A percentile compares a stretch with the other conserved stretches of the same genome.
phyloP scores from a whole-genome alignment of 2,113 vertebrate genomes.

The Chaenocephalus aceratus region DNA sequence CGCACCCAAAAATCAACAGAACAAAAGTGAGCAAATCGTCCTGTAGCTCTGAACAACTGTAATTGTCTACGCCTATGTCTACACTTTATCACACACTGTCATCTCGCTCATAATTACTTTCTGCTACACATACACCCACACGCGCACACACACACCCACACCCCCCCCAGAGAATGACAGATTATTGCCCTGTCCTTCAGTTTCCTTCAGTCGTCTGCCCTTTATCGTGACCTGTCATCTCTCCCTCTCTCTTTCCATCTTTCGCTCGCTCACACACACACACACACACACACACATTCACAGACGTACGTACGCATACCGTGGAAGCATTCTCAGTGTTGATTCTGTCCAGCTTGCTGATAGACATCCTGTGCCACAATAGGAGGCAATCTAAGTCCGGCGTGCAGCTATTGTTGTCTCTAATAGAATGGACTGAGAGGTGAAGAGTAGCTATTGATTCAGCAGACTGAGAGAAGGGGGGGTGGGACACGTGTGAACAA shows the following conservation, averaged over 20 bases:
- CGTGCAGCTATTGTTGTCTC: constrained; percentile 72
- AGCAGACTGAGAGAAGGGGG: constrained; percentile 39
- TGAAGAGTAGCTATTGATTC: constrained; percentile 79
- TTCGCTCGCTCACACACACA: constrained; percentile 8
- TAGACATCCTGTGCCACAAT: constrained; percentile 76
- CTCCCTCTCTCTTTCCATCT: constrained; percentile 43
- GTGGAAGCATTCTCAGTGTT: constrained; percentile 39
- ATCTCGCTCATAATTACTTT: constrained; percentile 45
- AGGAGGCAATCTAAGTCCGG: constrained; percentile 73
- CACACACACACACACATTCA: too few species aligned
- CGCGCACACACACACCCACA: not conserved
- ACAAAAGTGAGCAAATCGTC: constrained; percentile 9
- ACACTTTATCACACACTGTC: constrained; percentile 52
- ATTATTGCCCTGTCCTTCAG: constrained; percentile 66
- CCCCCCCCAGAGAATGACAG: constrained; percentile 34
- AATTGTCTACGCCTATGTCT: constrained; percentile 43
- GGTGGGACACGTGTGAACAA: constrained; percentile 34
- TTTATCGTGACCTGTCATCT: constrained; percentile 81
- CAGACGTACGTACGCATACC: not conserved
- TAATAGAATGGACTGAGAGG: constrained; percentile 77
- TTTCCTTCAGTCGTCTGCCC: constrained; percentile 59
- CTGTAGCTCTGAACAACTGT: constrained; percentile 38
- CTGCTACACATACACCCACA: not conserved
- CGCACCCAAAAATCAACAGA: constrained; percentile 6
- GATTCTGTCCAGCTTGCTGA: constrained; percentile 70